phyloP scores from a whole-genome alignment of 35 echinoderm and acorn worm genomes.

The Apostichopus japonicus region DNA sequence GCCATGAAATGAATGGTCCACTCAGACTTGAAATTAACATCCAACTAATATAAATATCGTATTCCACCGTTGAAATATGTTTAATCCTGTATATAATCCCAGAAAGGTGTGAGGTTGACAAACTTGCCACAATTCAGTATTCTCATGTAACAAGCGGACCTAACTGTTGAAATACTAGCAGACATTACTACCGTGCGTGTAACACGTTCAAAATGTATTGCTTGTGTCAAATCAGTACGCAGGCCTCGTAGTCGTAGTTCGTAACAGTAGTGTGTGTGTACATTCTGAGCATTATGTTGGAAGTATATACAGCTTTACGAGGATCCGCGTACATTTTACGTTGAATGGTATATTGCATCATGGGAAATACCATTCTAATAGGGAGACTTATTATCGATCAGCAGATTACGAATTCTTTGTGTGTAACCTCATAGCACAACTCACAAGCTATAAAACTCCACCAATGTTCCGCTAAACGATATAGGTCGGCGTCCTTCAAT shows the following conservation, averaged over 20 bases:
- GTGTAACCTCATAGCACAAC: constrained; percentile 4
- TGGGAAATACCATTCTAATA: constrained; percentile 74
- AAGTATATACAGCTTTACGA: constrained; percentile 5
- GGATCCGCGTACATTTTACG: constrained; percentile 43
- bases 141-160: neutral
- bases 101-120: constrained; percentile 18
- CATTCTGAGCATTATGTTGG: constrained; percentile 9
- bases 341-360: constrained; percentile 31
- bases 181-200: constrained; percentile 13
- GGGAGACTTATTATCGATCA: constrained; percentile 61
- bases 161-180: neutral
- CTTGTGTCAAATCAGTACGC: neutral
- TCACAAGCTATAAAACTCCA: neutral
- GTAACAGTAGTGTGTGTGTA: neutral
- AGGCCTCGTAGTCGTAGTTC: neutral
- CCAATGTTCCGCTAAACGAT: neutral
- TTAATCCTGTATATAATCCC: constrained; percentile 34
- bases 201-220: neutral
- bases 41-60: neutral
- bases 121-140: neutral
- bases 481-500: constrained; percentile 2
- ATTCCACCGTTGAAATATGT: constrained; percentile 7
- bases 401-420: constrained; percentile 52
- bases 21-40: neutral
- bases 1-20: neutral